Evolutionary conservation across 1,140 invertebrate genomes (phyloP).

Genomic region (Eumeta japonica): DNA sequence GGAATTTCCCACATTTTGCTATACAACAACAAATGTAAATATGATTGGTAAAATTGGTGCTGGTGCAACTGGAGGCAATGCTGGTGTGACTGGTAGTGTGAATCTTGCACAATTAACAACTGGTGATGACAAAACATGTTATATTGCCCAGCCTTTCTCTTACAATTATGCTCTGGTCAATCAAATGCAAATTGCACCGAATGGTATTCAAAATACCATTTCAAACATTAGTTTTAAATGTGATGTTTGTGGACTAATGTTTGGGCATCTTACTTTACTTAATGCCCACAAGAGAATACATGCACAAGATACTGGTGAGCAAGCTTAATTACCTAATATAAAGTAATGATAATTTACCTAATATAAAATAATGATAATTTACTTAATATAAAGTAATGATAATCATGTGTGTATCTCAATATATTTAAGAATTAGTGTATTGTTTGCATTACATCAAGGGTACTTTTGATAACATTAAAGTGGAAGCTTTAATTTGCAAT

Average conservation of each 20-base stretch:
- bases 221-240: conserved; percentile 82
- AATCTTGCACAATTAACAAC: conserved; percentile 64
- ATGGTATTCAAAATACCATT: conserved; percentile 65
- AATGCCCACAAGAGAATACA: conserved; percentile 82
- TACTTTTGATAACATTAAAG: no score
- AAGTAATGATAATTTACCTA: not conserved
- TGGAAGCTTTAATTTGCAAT: no score
- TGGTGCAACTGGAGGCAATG: conserved; percentile 40
- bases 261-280: conserved; percentile 72
- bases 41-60: conserved; percentile 63
- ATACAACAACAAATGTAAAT: conserved; percentile 65
- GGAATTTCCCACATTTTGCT: conserved; percentile 68
- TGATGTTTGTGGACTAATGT: conserved; percentile 80
- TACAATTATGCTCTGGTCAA: conserved; percentile 68
- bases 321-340: not conserved
- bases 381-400: no score
- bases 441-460: no score
- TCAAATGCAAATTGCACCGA: conserved; percentile 63
- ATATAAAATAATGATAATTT: no score
- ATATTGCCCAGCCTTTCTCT: conserved; percentile 69
- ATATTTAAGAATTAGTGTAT: no score
- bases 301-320: conserved; percentile 59
- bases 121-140: conserved; percentile 67
- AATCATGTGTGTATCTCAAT: no score
- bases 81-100: conserved; percentile 57